Conservation (phyloP, 1,140 invertebrate genomes). For the Sipha flava region DNA sequence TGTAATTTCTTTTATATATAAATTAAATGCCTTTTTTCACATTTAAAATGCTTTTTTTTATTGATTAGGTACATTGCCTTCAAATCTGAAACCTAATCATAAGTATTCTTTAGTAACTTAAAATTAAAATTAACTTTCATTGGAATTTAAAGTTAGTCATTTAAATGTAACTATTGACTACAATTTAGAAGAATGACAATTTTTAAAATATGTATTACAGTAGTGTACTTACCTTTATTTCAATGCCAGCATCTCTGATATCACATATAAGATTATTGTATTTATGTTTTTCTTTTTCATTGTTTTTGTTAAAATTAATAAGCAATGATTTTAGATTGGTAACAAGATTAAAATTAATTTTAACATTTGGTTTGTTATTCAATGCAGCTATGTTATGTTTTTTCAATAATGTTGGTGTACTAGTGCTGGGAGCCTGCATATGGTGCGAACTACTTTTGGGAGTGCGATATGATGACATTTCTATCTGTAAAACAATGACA, state of each 20-base stretch:
- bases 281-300: slow-evolving; percentile 35
- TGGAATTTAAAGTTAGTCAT: background rate
- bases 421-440: background rate
- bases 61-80: no score
- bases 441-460: background rate
- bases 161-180: no score
- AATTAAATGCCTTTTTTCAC: no score
- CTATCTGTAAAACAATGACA: background rate
- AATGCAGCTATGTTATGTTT: background rate
- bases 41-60: no score
- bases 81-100: no score
- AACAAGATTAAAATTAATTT: slow-evolving; percentile 43
- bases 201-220: background rate
- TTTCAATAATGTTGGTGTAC: slow-evolving; percentile 3
- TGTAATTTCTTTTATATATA: no score
- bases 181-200: background rate
- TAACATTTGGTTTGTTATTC: slow-evolving; percentile 7
- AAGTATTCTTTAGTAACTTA: no score
- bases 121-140: no score
- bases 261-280: slow-evolving; percentile 45
- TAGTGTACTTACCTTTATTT: slow-evolving; percentile 36
- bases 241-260: slow-evolving; percentile 43
- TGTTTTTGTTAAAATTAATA: slow-evolving; percentile 29
- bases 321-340: slow-evolving; percentile 37
- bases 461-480: slow-evolving; percentile 11